phyloP scores from a whole-genome alignment of 2,888 invertebrate genomes.

The Anagyrus pseudococci region DNA sequence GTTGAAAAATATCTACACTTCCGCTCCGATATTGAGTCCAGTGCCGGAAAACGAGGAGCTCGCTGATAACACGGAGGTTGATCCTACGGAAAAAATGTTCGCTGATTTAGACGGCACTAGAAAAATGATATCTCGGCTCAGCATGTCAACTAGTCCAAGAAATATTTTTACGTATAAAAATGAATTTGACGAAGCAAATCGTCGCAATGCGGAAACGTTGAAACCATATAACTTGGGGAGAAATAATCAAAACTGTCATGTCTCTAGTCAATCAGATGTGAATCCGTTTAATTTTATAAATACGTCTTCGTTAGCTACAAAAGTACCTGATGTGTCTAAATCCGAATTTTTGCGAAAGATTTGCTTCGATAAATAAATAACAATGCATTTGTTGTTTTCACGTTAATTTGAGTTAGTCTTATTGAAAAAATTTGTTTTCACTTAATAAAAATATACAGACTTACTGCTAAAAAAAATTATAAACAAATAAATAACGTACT shows the following conservation, averaged over 20 bases:
- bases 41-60: not conserved
- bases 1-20: not conserved
- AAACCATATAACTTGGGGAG: not conserved
- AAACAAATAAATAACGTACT: not conserved
- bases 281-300: not conserved
- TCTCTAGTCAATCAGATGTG: slow-evolving; percentile 1
- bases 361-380: slow-evolving; percentile 21
- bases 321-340: slow-evolving; percentile 24
- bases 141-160: not conserved
- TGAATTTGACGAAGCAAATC: not conserved
- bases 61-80: not conserved
- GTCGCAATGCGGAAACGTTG: not conserved
- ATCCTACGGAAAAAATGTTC: not conserved
- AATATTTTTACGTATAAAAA: slow-evolving; percentile 1
- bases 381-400: not conserved
- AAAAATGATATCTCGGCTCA: not conserved
- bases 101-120: not conserved
- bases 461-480: not conserved
- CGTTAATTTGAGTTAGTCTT: not conserved
- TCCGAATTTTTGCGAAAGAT: slow-evolving; percentile 31
- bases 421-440: not conserved
- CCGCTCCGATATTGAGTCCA: not conserved
- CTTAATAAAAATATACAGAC: not conserved
- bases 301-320: no score
- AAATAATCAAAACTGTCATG: not conserved